These are phyloP conservation scores for Sphaerophoria taeniata DNA, from an alignment of 2,888 invertebrate genomes.

Conservation along the genomic window DNA sequence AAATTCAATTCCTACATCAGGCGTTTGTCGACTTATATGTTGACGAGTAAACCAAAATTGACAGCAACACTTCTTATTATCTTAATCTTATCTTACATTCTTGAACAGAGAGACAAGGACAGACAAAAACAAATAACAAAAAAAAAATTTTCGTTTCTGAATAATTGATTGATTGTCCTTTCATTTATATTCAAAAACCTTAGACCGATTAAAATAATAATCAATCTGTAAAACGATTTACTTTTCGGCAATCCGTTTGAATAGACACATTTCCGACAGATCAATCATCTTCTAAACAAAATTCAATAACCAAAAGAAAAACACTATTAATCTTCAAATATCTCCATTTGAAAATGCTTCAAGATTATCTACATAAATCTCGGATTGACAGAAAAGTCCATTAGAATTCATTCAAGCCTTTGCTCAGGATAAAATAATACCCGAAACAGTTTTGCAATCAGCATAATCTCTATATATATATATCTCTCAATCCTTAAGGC, in stretches of 20 bases:
- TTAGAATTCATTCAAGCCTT: not conserved
- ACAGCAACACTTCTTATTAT: no score
- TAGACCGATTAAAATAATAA: not conserved
- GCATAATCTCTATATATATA: constrained; percentile 25
- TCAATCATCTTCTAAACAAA: not conserved
- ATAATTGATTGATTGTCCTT: no score
- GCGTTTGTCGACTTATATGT: no score
- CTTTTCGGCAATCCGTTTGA: not conserved
- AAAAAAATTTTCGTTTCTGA: no score
- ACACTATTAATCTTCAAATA: not conserved
- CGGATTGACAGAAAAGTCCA: not conserved
- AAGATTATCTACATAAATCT: constrained; percentile 5
- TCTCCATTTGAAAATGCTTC: not conserved
- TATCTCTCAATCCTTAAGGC: not conserved
- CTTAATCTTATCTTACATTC: no score
- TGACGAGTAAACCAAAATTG: no score
- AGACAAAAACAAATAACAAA: no score
- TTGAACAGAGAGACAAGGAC: no score
- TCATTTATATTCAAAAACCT: no score
- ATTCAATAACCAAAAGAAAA: not conserved
- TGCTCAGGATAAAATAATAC: not conserved
- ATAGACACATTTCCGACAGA: not conserved
- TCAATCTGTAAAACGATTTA: not conserved
- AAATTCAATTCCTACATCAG: no score
- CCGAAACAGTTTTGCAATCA: not conserved